These are phyloP conservation scores for Sitta carolinensis DNA, from an alignment of 2,797 vertebrate species.

Conservation along the genomic window DNA sequence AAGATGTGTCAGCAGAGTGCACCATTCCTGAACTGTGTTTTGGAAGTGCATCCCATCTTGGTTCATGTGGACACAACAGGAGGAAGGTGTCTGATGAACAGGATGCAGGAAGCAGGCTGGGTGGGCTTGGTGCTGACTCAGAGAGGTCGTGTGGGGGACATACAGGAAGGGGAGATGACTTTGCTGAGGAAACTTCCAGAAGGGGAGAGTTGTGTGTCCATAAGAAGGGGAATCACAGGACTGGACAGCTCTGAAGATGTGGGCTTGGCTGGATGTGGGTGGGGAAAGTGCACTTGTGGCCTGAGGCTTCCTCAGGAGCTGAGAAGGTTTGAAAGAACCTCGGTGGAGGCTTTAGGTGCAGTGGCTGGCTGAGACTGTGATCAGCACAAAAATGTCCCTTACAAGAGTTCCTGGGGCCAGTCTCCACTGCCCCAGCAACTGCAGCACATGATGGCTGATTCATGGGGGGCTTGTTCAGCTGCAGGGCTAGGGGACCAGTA, in stretches of 20 bases:
- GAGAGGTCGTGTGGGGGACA: not conserved
- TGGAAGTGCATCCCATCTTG: not conserved
- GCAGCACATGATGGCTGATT: not conserved
- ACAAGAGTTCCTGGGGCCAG: not conserved
- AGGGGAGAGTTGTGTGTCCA: rapidly evolving
- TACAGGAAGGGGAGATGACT: not conserved
- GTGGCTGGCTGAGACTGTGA: not conserved
- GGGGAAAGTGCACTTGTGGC: not conserved
- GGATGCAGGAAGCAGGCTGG: not conserved
- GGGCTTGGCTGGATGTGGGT: not conserved
- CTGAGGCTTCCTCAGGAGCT: not conserved
- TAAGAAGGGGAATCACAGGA: rapidly evolving
- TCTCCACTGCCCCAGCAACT: not conserved
- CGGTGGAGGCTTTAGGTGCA: rapidly evolving
- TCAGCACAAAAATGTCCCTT: not conserved
- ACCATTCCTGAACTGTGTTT: not conserved
- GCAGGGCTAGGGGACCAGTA: not conserved
- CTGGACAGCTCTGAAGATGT: not conserved
- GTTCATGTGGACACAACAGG: rapidly evolving
- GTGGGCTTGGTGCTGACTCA: not conserved
- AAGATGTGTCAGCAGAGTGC: not conserved
- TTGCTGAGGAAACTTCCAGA: not conserved
- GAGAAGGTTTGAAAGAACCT: not conserved
- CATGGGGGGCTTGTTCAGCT: not conserved
- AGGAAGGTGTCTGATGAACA: not conserved